Evolutionary conservation across 1,140 invertebrate genomes (phyloP).

Genomic region (Aleiodes sp.): DNA sequence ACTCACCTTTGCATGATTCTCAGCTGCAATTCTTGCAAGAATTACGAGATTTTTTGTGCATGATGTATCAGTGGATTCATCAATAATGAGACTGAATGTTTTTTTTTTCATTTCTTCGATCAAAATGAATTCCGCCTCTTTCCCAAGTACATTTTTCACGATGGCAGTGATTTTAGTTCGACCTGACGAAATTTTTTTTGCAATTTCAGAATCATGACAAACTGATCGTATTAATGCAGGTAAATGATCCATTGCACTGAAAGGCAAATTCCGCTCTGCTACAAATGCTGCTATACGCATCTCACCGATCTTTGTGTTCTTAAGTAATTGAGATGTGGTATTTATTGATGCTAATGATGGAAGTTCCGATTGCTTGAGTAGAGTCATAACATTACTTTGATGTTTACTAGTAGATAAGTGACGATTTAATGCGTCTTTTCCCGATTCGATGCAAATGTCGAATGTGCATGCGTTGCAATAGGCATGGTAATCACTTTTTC

Average conservation of each 20-base stretch:
- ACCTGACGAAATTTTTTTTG: neutral
- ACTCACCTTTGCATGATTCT: conserved; percentile 13
- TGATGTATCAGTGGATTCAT: conserved; percentile 55
- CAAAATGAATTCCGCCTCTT: conserved; percentile 31
- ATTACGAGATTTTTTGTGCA: conserved; percentile 50
- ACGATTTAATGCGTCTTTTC: conserved; percentile 8
- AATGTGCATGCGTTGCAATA: neutral
- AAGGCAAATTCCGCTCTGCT: conserved; percentile 7
- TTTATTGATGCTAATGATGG: neutral
- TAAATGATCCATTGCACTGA: conserved; percentile 13
- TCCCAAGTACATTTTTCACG: conserved; percentile 40
- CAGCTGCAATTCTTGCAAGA: conserved; percentile 40
- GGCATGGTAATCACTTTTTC: neutral
- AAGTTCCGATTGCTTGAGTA: neutral
- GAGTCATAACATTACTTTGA: conserved; percentile 8
- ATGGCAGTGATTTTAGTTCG: conserved; percentile 20
- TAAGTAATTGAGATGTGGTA: neutral
- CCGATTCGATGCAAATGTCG: conserved; percentile 17
- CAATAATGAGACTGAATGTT: conserved; percentile 56
- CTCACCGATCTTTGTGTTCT: neutral
- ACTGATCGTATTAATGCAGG: conserved; percentile 11
- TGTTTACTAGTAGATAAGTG: conserved; percentile 5
- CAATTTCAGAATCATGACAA: conserved; percentile 3
- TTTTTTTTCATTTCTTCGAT: conserved; percentile 37
- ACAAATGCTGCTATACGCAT: conserved; percentile 17